phyloP scores from a whole-genome alignment of 2,797 vertebrate species.

The Onychomys torridus region DNA sequence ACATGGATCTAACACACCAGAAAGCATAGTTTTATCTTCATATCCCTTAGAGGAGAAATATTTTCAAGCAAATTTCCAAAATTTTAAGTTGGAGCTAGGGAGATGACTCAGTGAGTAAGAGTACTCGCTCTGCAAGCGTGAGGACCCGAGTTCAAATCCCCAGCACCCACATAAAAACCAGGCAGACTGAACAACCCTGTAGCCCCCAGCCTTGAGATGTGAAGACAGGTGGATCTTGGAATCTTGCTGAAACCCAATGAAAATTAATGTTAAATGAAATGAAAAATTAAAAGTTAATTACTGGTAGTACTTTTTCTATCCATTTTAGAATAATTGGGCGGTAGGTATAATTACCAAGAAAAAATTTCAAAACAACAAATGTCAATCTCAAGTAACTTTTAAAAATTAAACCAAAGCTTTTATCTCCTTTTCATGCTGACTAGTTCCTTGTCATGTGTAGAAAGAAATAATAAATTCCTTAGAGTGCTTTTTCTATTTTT shows the following conservation, averaged over 20 bases:
- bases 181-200: not conserved
- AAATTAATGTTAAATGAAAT: not conserved
- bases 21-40: constrained; percentile 16
- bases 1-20: not conserved
- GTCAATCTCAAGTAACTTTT: constrained; percentile 33
- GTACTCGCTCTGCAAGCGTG: not conserved
- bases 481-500: constrained; percentile 25
- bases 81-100: not conserved
- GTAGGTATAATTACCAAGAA: constrained; percentile 68
- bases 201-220: not conserved
- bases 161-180: not conserved
- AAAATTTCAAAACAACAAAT: constrained; percentile 62
- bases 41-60: not conserved
- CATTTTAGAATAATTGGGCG: constrained; percentile 57
- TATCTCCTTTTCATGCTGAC: constrained; percentile 59
- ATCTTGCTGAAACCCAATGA: not conserved
- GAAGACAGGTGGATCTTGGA: not conserved
- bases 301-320: constrained; percentile 46
- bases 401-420: constrained; percentile 63
- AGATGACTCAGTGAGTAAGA: not conserved
- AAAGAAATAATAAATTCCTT: constrained; percentile 36
- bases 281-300: constrained; percentile 52
- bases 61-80: constrained; percentile 16
- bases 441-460: not conserved
- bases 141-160: not conserved